Conservation (phyloP, 2,113 vertebrate genomes). For the Calidris pugnax region DNA sequence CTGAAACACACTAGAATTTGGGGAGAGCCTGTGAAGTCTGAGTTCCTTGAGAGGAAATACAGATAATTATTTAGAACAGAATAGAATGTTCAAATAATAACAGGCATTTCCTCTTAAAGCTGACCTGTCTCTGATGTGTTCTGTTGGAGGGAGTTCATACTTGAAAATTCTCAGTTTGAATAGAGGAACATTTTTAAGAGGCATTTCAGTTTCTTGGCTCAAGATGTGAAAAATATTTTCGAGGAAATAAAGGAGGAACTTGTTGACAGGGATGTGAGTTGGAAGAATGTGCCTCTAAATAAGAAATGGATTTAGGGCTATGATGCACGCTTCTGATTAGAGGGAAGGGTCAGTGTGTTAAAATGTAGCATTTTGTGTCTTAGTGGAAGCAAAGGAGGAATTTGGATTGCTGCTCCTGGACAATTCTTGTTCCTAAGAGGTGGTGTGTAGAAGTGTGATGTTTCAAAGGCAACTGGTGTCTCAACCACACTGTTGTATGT, state of each 20-base stretch:
- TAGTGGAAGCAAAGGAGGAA: neutral
- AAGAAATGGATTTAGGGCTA: neutral
- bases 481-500: neutral
- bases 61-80: neutral
- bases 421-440: neutral
- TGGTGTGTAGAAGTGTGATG: neutral
- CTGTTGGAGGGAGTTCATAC: neutral
- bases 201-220: neutral
- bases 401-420: neutral
- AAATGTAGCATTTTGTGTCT: neutral
- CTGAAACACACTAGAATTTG: neutral
- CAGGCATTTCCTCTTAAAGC: neutral
- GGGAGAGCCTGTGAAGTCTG: neutral
- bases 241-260: neutral
- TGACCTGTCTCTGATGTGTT: neutral
- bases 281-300: neutral
- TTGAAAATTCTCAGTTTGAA: neutral
- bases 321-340: neutral
- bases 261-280: neutral
- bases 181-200: neutral
- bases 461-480: neutral
- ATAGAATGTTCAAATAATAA: neutral
- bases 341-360: neutral
- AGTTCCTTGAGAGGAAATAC: neutral
- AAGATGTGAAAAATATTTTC: neutral